Percentiles rank a stretch among this genome's conserved stretches.
Evolutionary conservation across 2,888 invertebrate species (phyloP).

Genomic region (Timandra comae): DNA sequence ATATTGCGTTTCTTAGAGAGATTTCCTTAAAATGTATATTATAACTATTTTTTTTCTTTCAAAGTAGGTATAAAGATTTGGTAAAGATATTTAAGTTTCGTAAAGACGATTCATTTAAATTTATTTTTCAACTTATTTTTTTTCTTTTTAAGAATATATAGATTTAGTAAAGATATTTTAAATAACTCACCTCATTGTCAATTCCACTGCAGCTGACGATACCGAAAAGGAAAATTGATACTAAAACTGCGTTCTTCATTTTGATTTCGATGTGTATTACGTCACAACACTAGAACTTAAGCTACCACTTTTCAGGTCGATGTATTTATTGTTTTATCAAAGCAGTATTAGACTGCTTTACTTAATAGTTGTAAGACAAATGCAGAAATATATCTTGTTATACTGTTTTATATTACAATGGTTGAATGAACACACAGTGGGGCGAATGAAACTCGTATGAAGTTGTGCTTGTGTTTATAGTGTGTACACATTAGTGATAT

Average conservation of each 20-base stretch:
- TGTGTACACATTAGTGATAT: too few relatives aligned
- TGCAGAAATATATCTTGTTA: slow-evolving; percentile 42
- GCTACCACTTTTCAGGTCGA: slow-evolving; percentile 22
- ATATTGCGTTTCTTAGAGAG: too few relatives aligned
- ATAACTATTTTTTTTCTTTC: too few relatives aligned
- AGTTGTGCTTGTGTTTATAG: too few relatives aligned
- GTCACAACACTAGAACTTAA: slow-evolving; percentile 50
- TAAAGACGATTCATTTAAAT: too few relatives aligned
- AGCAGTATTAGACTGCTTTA: slow-evolving; percentile 13
- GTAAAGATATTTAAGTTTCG: too few relatives aligned
- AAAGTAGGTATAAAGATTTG: too few relatives aligned
- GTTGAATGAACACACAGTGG: slow-evolving; percentile 49
- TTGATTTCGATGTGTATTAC: slow-evolving; percentile 30
- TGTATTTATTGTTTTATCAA: too few relatives aligned
- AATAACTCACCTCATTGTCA: slow-evolving; percentile 53
- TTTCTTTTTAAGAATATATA: too few relatives aligned
- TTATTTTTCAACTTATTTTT: too few relatives aligned
- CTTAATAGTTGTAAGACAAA: slow-evolving; percentile 45
- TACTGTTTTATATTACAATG: slow-evolving; percentile 60
- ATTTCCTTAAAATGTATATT: too few relatives aligned
- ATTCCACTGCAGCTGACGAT: slow-evolving; percentile 56
- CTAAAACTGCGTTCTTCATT: slow-evolving; percentile 55
- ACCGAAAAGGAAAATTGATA: slow-evolving; percentile 58
- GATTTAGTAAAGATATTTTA: background rate
- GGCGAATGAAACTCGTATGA: too few relatives aligned